Evolutionary conservation across 1,140 invertebrate species (phyloP).

Genomic region (Penaeus japonicus): DNA sequence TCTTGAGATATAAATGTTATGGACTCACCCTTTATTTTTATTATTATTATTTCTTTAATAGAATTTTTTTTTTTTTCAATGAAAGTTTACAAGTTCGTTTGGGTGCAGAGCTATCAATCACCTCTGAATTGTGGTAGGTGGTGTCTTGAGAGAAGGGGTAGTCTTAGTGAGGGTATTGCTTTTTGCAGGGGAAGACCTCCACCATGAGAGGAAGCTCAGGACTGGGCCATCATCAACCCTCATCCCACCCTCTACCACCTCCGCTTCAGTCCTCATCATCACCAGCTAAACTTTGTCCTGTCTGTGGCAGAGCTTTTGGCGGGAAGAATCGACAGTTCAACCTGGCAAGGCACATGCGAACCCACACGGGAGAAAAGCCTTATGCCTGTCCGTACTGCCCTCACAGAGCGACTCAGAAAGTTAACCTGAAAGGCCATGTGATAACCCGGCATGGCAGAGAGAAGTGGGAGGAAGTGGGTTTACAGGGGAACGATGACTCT

Average conservation of each 20-base stretch:
- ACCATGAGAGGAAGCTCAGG: constrained; percentile 41
- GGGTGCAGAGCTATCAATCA: not conserved
- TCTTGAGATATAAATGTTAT: not conserved
- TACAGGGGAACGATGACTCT: constrained; percentile 41
- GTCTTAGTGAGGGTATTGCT: constrained; percentile 52
- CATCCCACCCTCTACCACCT: constrained; percentile 24
- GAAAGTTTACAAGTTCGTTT: not conserved
- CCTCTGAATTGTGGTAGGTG: not conserved
- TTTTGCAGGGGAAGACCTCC: constrained; percentile 52
- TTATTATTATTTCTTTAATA: not conserved
- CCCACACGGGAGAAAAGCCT: constrained; percentile 49
- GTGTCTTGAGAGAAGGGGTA: not conserved
- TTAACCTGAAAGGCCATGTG: constrained; percentile 46
- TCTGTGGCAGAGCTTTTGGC: constrained; percentile 48
- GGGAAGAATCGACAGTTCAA: constrained; percentile 53
- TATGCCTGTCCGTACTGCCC: constrained; percentile 48
- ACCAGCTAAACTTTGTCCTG: constrained; percentile 37
- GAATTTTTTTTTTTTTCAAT: not conserved
- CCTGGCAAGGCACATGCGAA: constrained; percentile 45
- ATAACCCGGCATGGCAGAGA: constrained; percentile 49
- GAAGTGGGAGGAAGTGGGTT: constrained; percentile 38
- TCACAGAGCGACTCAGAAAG: constrained; percentile 50
- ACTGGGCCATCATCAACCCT: constrained; percentile 45
- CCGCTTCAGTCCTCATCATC: constrained; percentile 31
- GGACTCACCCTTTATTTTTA: not conserved